Conservation (phyloP, 2,797 vertebrate species). For the Siniperca obscura region DNA sequence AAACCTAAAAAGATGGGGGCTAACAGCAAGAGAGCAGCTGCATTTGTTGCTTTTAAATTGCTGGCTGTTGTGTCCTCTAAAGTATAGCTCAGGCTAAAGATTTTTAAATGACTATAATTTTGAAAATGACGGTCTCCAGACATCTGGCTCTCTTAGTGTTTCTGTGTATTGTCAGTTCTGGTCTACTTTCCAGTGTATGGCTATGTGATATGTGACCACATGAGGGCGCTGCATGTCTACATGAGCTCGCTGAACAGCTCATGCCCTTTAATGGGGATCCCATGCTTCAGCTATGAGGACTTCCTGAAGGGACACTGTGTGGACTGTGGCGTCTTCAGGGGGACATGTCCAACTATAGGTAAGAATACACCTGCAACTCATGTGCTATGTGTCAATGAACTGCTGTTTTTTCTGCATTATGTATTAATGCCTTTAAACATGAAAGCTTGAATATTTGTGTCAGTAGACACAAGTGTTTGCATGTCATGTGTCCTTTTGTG, state of each 20-base stretch:
- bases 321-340: constrained; percentile 84
- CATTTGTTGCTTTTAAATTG: neutral
- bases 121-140: neutral
- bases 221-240: constrained; percentile 94
- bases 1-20: neutral
- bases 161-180: constrained; percentile 75
- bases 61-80: neutral
- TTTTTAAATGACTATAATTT: neutral
- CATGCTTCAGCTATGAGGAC: constrained; percentile 88
- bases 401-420: neutral
- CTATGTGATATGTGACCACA: constrained; percentile 96
- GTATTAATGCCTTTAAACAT: neutral
- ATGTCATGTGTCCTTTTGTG: constrained; percentile 2
- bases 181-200: constrained; percentile 88
- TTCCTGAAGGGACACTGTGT: constrained; percentile 89
- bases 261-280: constrained; percentile 88
- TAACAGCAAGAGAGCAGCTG: constrained; percentile 5
- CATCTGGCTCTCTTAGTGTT: constrained; percentile 36
- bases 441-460: neutral
- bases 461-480: neutral
- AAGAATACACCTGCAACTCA: neutral
- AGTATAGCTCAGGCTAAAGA: neutral
- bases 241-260: constrained; percentile 88
- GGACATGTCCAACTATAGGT: constrained; percentile 93
- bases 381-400: neutral